phyloP scores from a whole-genome alignment of 2,797 vertebrate genomes.

The Coregonus suidteri region DNA sequence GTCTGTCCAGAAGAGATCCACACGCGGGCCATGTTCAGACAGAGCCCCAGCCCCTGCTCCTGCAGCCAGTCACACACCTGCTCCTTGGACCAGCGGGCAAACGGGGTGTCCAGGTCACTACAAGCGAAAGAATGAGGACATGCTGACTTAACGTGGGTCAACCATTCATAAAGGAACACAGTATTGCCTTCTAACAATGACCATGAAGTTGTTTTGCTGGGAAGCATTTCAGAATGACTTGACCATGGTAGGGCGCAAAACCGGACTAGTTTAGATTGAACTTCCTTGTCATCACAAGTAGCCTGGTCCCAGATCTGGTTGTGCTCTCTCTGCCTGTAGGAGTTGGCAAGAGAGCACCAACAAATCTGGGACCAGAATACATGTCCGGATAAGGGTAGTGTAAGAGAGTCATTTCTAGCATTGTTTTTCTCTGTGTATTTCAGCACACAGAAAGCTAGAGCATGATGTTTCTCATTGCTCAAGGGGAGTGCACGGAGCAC shows the following conservation, averaged over 20 bases:
- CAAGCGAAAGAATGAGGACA: conserved; percentile 18
- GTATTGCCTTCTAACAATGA: not conserved
- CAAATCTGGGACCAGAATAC: not conserved
- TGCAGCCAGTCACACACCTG: conserved; percentile 96
- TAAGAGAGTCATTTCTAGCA: not conserved
- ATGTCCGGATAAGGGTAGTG: not conserved
- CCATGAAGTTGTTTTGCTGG: too few relatives aligned
- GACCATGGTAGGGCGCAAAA: not conserved
- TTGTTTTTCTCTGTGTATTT: not conserved
- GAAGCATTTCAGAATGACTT: not conserved
- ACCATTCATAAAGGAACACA: not conserved
- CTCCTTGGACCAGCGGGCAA: conserved; percentile 95
- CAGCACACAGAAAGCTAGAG: conserved; percentile 6
- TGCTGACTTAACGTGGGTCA: not conserved
- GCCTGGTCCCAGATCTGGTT: not conserved
- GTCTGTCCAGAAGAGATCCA: conserved; percentile 97
- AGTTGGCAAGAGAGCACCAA: not conserved
- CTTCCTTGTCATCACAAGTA: not conserved
- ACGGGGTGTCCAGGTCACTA: conserved; percentile 94
- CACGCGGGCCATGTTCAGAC: conserved; percentile 83
- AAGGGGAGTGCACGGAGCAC: too few relatives aligned
- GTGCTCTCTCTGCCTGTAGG: not conserved
- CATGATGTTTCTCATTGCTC: not conserved
- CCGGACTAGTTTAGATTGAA: not conserved
- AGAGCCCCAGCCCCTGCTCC: conserved; percentile 91